These are phyloP conservation scores for Notarius quadriscutis DNA, from an alignment of 2,113 vertebrate species.

Conservation along the genomic window DNA sequence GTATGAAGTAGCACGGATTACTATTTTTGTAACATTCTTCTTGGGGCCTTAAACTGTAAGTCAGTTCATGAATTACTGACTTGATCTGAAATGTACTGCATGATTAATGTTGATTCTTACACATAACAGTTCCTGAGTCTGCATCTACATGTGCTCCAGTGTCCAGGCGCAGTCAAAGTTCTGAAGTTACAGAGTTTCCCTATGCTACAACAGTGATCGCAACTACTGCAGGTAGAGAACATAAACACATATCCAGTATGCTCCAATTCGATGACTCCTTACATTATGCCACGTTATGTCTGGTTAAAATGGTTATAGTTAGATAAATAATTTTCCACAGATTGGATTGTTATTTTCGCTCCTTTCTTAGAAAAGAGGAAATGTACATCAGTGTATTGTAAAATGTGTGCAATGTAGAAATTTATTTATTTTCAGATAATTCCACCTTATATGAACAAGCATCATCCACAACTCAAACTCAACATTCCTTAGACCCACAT, in stretches of 20 bases:
- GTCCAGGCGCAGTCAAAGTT: not conserved
- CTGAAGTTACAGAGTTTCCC: not conserved
- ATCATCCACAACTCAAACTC: not conserved
- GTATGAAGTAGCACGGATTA: not conserved
- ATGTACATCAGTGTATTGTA: not conserved
- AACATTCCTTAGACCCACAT: not conserved
- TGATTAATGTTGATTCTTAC: not conserved
- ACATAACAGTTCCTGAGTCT: not conserved
- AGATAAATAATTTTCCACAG: too few species aligned
- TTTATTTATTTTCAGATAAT: not conserved
- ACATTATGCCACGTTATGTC: not conserved
- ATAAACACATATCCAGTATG: not conserved
- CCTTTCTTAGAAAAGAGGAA: not conserved
- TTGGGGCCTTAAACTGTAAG: not conserved
- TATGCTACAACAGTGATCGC: not conserved
- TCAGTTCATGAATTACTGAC: not conserved
- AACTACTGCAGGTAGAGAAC: not conserved
- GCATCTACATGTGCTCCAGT: not conserved
- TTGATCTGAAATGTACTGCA: not conserved
- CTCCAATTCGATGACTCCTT: not conserved
- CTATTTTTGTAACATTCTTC: not conserved
- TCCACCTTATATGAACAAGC: not conserved
- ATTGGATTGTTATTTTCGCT: too few species aligned
- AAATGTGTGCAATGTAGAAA: not conserved
- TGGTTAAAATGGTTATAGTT: not conserved